These are phyloP conservation scores for Hybos culiciformis DNA, from an alignment of 2,888 invertebrate genomes.

Conservation along the genomic window DNA sequence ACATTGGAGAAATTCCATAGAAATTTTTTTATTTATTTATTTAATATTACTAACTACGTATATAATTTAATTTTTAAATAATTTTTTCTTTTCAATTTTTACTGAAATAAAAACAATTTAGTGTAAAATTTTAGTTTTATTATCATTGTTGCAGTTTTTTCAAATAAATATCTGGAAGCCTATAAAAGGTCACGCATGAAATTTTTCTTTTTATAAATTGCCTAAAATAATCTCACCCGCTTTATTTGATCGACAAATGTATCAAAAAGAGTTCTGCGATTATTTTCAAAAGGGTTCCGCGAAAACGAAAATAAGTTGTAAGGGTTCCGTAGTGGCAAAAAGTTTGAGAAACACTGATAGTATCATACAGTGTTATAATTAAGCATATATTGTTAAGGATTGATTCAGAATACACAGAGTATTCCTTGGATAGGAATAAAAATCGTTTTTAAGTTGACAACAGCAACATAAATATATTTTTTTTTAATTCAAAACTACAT, in stretches of 20 bases:
- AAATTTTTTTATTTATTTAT: not conserved
- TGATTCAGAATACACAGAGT: too few relatives aligned
- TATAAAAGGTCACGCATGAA: not conserved
- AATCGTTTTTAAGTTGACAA: too few relatives aligned
- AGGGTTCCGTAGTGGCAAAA: not conserved
- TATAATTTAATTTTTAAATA: too few relatives aligned
- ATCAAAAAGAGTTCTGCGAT: not conserved
- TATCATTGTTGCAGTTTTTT: not conserved
- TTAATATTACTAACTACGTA: too few relatives aligned
- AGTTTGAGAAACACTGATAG: not conserved
- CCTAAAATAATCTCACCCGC: too few relatives aligned
- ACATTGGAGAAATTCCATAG: not conserved
- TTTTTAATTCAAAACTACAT: too few relatives aligned
- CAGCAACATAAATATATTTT: too few relatives aligned
- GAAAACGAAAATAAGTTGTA: not conserved
- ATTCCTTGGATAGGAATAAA: too few relatives aligned
- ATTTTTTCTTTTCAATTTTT: not conserved
- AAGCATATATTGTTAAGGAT: too few relatives aligned
- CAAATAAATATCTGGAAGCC: not conserved
- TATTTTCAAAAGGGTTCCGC: not conserved
- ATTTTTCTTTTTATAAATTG: too few relatives aligned
- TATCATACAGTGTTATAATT: too few relatives aligned
- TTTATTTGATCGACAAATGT: too few relatives aligned
- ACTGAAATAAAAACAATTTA: not conserved
- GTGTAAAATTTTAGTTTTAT: not conserved